These are phyloP conservation scores for Caranx melampygus DNA, from an alignment of 2,113 vertebrate species.

Conservation along the genomic window DNA sequence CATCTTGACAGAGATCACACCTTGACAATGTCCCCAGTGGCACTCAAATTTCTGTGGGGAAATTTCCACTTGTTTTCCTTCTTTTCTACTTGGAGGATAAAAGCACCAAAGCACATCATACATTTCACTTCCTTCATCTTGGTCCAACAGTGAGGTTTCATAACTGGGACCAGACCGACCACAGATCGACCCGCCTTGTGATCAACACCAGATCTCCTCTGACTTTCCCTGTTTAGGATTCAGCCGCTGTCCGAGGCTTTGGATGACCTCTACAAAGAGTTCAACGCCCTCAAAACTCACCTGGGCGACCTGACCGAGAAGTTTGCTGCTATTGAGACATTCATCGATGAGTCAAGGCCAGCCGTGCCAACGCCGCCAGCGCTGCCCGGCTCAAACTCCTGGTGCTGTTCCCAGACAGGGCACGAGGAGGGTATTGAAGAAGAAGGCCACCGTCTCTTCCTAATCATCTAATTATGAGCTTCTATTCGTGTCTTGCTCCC, in stretches of 20 bases:
- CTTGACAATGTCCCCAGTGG: too few species aligned
- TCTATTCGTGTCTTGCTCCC: neutral
- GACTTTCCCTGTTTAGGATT: slow-evolving; percentile 69
- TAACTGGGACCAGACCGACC: too few species aligned
- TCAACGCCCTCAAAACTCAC: slow-evolving; percentile 84
- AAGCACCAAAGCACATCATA: too few species aligned
- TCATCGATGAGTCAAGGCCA: slow-evolving; percentile 82
- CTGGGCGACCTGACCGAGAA: slow-evolving; percentile 84
- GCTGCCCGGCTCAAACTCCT: neutral
- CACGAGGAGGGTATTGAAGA: slow-evolving; percentile 74
- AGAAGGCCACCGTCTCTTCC: slow-evolving; percentile 48
- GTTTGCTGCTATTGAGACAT: slow-evolving; percentile 79
- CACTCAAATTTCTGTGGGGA: too few species aligned
- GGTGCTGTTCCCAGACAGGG: slow-evolving; percentile 2
- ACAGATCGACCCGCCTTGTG: too few species aligned
- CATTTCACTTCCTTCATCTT: too few species aligned
- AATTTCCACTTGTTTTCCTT: too few species aligned
- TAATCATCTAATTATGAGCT: neutral
- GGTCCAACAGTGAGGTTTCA: too few species aligned
- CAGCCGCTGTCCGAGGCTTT: slow-evolving; percentile 85
- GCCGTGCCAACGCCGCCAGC: slow-evolving; percentile 5
- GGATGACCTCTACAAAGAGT: slow-evolving; percentile 86
- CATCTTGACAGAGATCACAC: too few species aligned
- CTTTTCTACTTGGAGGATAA: too few species aligned
- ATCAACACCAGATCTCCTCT: neutral